phyloP scores from a whole-genome alignment of 1,140 invertebrate genomes.

The Daktulosphaira vitifoliae region DNA sequence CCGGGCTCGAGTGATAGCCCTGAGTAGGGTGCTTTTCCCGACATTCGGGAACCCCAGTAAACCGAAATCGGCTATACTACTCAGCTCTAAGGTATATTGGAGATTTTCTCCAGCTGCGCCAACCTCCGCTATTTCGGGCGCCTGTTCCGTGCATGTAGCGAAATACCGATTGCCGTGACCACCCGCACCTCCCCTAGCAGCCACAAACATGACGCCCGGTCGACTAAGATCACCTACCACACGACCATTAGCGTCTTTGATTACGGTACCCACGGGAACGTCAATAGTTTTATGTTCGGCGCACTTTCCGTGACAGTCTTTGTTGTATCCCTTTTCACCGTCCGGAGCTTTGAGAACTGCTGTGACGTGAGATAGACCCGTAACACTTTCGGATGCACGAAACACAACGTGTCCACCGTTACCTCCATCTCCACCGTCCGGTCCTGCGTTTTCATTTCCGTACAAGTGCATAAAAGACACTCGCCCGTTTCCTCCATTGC shows the following conservation, averaged over 20 bases:
- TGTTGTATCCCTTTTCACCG: constrained; percentile 64
- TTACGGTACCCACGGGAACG: constrained; percentile 83
- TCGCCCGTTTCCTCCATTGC: constrained; percentile 85
- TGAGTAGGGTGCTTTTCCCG: constrained; percentile 88
- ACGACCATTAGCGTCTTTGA: constrained; percentile 54
- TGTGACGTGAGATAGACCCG: constrained; percentile 62
- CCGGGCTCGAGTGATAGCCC: constrained; percentile 79
- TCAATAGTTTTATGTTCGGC: constrained; percentile 64
- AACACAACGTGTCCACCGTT: constrained; percentile 90
- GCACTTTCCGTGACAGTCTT: constrained; percentile 79
- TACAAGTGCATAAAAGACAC: constrained; percentile 74
- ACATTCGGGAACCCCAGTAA: constrained; percentile 95
- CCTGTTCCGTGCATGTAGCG: constrained; percentile 66
- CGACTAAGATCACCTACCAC: constrained; percentile 62
- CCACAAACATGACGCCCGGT: constrained; percentile 77
- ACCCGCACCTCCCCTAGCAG: constrained; percentile 86
- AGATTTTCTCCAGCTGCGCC: constrained; percentile 75
- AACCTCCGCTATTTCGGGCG: constrained; percentile 76
- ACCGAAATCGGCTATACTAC: constrained; percentile 89
- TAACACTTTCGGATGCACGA: constrained; percentile 52
- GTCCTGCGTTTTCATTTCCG: constrained; percentile 78
- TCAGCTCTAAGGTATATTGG: constrained; percentile 69
- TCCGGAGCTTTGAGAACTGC: constrained; percentile 52
- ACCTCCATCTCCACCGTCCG: constrained; percentile 94
- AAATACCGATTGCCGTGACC: constrained; percentile 94